These are phyloP conservation scores for Grus americana DNA, from an alignment of 2,113 vertebrate species.

Conservation along the genomic window DNA sequence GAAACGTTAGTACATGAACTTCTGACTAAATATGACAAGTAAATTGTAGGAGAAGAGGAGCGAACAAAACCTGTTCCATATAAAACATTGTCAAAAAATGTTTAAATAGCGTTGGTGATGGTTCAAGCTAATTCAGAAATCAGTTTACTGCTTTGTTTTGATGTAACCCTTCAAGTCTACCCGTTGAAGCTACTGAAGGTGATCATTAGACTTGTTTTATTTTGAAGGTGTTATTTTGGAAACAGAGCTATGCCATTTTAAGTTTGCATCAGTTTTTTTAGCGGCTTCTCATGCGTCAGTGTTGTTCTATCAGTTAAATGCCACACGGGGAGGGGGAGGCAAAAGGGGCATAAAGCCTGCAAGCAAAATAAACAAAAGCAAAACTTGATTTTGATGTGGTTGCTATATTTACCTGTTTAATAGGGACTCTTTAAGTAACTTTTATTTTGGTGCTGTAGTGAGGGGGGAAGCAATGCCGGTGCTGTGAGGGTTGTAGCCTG, in stretches of 20 bases:
- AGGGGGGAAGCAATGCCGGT: accelerated
- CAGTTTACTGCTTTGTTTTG: constrained; percentile 24
- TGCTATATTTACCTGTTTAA: neutral
- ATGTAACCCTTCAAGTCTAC: neutral
- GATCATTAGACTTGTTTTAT: constrained; percentile 2
- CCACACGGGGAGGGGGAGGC: neutral
- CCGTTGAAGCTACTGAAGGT: neutral
- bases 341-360: neutral
- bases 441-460: neutral
- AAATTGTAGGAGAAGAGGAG: neutral
- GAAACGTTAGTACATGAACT: neutral
- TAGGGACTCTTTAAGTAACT: neutral
- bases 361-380: neutral
- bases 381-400: neutral
- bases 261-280: neutral
- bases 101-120: neutral
- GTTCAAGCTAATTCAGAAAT: neutral
- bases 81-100: neutral
- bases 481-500: neutral
- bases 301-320: neutral
- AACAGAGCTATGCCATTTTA: neutral
- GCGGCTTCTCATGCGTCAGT: neutral
- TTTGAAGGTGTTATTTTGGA: neutral
- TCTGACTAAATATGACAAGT: neutral
- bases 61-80: neutral